Percentiles rank a stretch among this genome's conserved stretches.
Evolutionary conservation across 2,888 invertebrate species (phyloP).

Genomic region (Yponomeuta plumbellus): DNA sequence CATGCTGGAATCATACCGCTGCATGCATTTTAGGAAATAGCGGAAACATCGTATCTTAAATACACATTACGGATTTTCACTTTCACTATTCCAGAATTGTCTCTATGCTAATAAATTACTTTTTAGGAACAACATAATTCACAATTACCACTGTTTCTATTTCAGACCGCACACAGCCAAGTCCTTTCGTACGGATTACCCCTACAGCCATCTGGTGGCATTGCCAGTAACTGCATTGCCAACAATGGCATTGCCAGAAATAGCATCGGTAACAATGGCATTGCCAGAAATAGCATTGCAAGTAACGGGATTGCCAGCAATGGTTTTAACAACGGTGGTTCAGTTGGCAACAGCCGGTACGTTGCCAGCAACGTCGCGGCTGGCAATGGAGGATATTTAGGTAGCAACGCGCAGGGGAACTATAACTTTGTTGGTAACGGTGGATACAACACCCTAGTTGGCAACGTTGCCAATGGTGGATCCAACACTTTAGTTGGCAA

Average conservation of each 20-base stretch:
- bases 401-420: background rate
- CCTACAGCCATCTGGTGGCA: background rate
- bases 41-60: too few relatives aligned
- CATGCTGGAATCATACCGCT: too few relatives aligned
- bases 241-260: background rate
- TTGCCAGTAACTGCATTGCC: background rate
- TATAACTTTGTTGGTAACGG: background rate
- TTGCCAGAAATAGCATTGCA: background rate
- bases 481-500: background rate
- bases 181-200: background rate
- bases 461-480: background rate
- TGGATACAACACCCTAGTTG: background rate
- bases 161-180: background rate
- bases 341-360: constrained; percentile 1
- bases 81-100: too few relatives aligned
- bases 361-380: background rate
- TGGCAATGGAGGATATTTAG: background rate
- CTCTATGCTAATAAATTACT: too few relatives aligned
- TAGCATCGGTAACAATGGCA: background rate
- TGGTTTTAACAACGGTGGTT: background rate
- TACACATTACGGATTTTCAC: too few relatives aligned
- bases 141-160: background rate
- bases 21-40: too few relatives aligned
- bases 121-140: background rate
- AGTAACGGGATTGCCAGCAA: background rate